phyloP scores from a whole-genome alignment of 2,888 invertebrate species.

The Athalia circularis region DNA sequence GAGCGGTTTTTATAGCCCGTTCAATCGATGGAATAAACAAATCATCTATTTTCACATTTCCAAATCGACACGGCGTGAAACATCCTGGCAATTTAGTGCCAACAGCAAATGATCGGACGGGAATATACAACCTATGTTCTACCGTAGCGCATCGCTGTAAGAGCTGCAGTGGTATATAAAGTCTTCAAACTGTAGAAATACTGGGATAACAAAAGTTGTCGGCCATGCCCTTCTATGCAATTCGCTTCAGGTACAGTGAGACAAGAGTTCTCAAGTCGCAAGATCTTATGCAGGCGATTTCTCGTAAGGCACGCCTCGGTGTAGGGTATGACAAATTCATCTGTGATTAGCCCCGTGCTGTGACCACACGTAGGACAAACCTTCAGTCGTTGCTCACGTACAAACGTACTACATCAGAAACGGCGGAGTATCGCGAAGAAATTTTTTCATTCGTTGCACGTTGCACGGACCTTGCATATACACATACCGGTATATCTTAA shows the following conservation, averaged over 20 bases:
- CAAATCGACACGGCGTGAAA: no score
- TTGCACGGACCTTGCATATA: not conserved
- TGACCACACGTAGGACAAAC: constrained; percentile 38
- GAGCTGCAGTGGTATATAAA: not conserved
- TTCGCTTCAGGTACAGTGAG: constrained; percentile 2
- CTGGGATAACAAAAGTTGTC: constrained; percentile 5
- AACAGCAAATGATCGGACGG: no score
- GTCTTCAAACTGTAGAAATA: constrained; percentile 27
- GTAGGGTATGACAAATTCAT: constrained; percentile 55
- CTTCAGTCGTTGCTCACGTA: constrained; percentile 35
- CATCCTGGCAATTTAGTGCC: no score
- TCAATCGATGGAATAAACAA: no score
- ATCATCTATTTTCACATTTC: no score
- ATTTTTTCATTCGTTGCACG: no score
- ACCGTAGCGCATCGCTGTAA: no score
- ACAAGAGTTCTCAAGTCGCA: not conserved
- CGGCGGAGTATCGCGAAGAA: constrained; percentile 21
- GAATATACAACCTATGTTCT: no score
- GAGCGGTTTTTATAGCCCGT: not conserved
- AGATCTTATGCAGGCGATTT: constrained; percentile 32
- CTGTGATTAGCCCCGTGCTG: constrained; percentile 51
- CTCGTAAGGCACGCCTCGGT: constrained; percentile 28
- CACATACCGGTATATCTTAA: constrained; percentile 20
- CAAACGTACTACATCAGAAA: constrained; percentile 1
- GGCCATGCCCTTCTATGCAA: constrained; percentile 4